Evolutionary conservation across 2,888 invertebrate species (phyloP).

Genomic region (Scrobipalpa atriplicella): DNA sequence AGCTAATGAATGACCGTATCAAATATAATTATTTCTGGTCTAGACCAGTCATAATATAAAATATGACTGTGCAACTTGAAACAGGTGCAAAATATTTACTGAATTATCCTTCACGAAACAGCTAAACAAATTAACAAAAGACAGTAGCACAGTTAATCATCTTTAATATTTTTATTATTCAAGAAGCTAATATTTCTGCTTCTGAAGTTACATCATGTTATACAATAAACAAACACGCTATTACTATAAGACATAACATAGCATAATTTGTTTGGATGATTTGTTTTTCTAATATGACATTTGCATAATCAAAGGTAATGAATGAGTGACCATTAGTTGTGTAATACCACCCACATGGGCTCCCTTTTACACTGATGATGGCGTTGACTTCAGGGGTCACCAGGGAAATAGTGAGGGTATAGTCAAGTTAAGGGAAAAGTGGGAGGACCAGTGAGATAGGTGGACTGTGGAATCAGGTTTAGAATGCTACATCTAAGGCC

Average conservation of each 20-base stretch:
- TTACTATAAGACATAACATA: conserved; percentile 24
- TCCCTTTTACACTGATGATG: conserved; percentile 14
- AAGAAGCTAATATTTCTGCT: conserved; percentile 23
- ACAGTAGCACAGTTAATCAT: neutral
- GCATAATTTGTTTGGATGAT: conserved; percentile 19
- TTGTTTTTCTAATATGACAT: conserved; percentile 20
- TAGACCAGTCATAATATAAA: neutral
- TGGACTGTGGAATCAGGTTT: no score
- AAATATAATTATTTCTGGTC: no score
- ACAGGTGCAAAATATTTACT: neutral
- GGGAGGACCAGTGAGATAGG: no score
- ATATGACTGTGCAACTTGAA: neutral
- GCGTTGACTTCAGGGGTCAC: neutral
- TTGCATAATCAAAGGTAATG: conserved; percentile 37
- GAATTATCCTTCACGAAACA: neutral
- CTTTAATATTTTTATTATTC: neutral
- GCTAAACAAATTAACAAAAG: neutral
- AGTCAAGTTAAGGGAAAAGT: no score
- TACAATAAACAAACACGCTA: conserved; percentile 30
- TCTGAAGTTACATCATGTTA: conserved; percentile 26
- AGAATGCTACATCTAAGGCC: no score
- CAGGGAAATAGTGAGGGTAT: neutral
- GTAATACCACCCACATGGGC: conserved; percentile 33
- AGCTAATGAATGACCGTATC: no score
- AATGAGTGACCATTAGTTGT: conserved; percentile 34